phyloP scores from a whole-genome alignment of 2,113 vertebrate genomes.

The Elephantulus edwardii region DNA sequence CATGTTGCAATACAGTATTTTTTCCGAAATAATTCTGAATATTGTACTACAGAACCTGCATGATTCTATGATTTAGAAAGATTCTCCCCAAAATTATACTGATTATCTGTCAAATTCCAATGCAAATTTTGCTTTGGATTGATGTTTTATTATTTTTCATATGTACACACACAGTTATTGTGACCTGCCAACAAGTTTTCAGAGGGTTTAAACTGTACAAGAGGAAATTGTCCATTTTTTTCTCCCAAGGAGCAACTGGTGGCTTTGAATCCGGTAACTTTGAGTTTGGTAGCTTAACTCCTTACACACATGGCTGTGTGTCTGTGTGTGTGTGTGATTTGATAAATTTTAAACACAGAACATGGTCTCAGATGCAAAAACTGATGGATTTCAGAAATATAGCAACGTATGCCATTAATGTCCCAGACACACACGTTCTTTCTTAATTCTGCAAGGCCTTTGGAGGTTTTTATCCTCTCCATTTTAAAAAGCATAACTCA shows the following conservation, averaged over 20 bases:
- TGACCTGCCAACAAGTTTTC: no score
- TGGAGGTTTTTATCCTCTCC: rapidly evolving
- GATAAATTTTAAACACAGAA: background rate
- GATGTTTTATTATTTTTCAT: background rate
- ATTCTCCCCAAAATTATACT: background rate
- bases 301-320: no score
- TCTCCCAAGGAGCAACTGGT: no score
- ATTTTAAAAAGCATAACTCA: background rate
- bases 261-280: no score
- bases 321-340: background rate
- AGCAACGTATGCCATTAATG: rapidly evolving
- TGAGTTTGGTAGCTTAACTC: no score
- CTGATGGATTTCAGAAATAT: background rate
- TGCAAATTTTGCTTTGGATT: background rate
- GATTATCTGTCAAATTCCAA: background rate
- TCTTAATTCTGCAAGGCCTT: background rate
- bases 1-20: background rate
- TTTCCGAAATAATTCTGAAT: background rate
- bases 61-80: background rate
- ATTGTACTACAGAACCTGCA: background rate
- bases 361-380: background rate
- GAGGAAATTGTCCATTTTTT: no score
- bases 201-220: no score
- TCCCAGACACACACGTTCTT: background rate
- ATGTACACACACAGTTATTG: background rate